Conservation (phyloP, 30 jellyfish, hydroid and myxozoan genomes). For the Clytia hemisphaerica region DNA sequence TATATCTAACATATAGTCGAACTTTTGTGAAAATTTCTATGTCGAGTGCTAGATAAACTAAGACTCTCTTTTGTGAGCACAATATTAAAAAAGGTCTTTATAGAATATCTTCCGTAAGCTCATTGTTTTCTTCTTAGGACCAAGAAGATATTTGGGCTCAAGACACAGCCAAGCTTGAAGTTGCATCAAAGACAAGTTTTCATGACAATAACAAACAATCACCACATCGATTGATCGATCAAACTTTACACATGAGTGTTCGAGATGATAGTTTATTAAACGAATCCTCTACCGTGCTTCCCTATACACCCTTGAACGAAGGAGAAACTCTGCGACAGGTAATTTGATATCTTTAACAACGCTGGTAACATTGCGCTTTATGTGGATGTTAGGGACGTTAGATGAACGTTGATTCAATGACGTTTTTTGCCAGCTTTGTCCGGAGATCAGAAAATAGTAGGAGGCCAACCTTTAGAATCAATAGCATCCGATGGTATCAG, state of each 20-base stretch:
- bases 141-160: constrained; percentile 23
- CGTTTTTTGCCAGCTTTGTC: no score
- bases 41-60: no score
- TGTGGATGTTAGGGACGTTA: no score
- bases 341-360: no score
- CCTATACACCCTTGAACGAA: neutral
- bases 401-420: no score
- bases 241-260: constrained; percentile 10
- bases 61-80: no score
- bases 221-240: neutral
- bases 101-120: neutral
- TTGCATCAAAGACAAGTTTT: neutral
- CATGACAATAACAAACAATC: constrained; percentile 2
- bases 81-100: neutral
- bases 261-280: constrained; percentile 2
- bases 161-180: neutral
- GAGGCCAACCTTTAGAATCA: no score
- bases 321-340: constrained; percentile 24
- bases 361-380: no score
- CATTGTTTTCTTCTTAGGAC: constrained; percentile 2
- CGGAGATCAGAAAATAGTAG: no score
- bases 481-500: no score
- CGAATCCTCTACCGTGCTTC: neutral
- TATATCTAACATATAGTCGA: no score
- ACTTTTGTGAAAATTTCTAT: no score